Conservation (phyloP, 2,113 vertebrate species). For the Mohoua ochrocephala region DNA sequence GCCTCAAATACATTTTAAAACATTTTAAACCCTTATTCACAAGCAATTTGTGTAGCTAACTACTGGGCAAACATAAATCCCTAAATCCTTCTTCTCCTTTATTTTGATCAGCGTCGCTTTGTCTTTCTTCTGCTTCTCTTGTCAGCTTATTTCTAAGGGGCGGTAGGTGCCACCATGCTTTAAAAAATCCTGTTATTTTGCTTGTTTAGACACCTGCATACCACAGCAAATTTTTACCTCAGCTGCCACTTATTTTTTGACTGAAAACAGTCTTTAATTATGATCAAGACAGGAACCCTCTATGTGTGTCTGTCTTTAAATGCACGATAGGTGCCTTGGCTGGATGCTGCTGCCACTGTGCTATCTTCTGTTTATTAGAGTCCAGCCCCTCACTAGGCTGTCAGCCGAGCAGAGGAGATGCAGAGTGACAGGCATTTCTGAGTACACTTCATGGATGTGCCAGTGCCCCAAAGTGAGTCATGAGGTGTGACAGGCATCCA, state of each 20-base stretch:
- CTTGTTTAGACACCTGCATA: background rate
- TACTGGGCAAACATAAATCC: background rate
- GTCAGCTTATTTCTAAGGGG: background rate
- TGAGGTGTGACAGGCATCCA: background rate
- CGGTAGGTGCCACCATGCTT: background rate
- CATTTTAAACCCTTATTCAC: background rate
- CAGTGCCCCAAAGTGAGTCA: background rate
- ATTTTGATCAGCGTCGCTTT: slow-evolving; percentile 2
- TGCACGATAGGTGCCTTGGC: fast-evolving
- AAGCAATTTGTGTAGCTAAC: background rate
- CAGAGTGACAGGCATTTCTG: slow-evolving; percentile 16
- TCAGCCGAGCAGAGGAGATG: background rate
- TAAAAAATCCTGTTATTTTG: background rate
- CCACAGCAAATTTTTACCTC: background rate
- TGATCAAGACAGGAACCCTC: background rate
- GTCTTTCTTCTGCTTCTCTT: background rate
- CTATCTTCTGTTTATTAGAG: background rate
- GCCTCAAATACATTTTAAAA: background rate
- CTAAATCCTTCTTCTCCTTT: background rate
- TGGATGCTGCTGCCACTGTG: background rate
- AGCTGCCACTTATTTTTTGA: background rate
- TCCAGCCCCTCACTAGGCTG: background rate
- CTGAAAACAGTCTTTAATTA: background rate
- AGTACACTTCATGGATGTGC: background rate
- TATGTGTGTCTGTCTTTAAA: background rate